Evolutionary conservation across 2,797 vertebrate species (phyloP), one percentile per base, ranked within the genome.

Genomic region (Galaxias olidus): DNA sequence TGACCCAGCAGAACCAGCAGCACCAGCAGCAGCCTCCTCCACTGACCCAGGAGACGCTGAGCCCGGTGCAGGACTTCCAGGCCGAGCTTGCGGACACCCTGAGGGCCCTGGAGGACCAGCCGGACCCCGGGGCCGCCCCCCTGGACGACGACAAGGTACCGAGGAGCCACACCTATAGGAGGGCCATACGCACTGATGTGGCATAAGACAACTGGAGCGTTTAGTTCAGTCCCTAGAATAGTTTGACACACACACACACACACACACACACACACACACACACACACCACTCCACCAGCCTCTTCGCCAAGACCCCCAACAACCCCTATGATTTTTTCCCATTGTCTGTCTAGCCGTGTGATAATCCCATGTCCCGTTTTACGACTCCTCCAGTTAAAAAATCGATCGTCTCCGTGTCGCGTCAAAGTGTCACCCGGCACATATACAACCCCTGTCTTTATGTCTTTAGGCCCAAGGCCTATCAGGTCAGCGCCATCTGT

Each of bases 281-380:
- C n/a, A n/a, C n/a, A n/a, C n/a, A n/a, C n/a, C n/a, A n/a, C n/a
- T n/a, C n/a, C n/a, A n/a, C n/a, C n/a, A n/a, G n/a, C n/a, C n/a
- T n/a, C n/a, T n/a, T n/a, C n/a, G n/a, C n/a, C n/a, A n/a, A n/a
- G n/a, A n/a, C n/a, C n/a, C 80, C 86, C 80, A 84, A 84, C 84
- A 83, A 82, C 82, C 80, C 79, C 82, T 81, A 66, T 80, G 85
- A 79, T 88, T 92, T 83, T n/a, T 88, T 76, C 88, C 85, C 84
- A 75, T 89, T 86, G 80, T 87, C 87, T 89, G 82, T 77, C 83
- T 82, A 82, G 72, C 87, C 91, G 92, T 90, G 84, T 94, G 92
- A 96, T 92, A 92, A 88, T 91, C 81, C 69, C 72, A 87, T 94
- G 87, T 91, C 95, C 95, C 91, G 95, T 96, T 94, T 82, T 94